phyloP scores from a whole-genome alignment of 2,797 vertebrate species.

The Pristis pectinata region DNA sequence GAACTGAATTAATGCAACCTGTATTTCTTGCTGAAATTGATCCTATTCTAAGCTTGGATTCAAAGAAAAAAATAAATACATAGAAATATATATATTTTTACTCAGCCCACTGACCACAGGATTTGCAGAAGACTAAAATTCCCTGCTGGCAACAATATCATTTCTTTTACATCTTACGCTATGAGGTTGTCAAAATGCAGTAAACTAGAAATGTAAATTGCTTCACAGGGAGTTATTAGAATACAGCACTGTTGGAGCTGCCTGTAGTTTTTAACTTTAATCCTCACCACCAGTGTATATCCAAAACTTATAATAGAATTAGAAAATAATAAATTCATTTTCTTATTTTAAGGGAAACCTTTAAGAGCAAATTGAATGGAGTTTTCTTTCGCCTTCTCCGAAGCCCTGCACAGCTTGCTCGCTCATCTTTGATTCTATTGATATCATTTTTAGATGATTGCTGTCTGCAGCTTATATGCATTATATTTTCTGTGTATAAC shows the following conservation, averaged over 20 bases:
- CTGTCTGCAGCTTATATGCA: neutral
- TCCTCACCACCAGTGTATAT: neutral
- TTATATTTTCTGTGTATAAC: neutral
- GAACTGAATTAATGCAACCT: too few species aligned
- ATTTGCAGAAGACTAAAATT: neutral
- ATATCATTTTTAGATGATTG: neutral
- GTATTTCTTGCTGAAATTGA: neutral
- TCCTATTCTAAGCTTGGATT: neutral
- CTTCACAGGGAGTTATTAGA: neutral
- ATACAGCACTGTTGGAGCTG: neutral
- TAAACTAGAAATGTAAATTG: conserved; percentile 6
- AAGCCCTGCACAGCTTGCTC: neutral
- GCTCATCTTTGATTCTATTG: neutral
- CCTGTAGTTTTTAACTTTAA: conserved; percentile 8
- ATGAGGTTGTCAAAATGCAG: neutral
- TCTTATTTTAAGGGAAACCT: neutral
- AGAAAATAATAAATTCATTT: neutral
- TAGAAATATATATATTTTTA: neutral
- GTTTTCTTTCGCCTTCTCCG: neutral
- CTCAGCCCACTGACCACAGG: neutral
- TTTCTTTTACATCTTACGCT: neutral
- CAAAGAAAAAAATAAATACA: neutral
- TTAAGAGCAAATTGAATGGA: neutral
- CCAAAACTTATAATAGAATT: neutral
- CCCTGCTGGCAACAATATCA: neutral